Conservation (phyloP, 1,140 invertebrate genomes). For the Agrilus planipennis region DNA sequence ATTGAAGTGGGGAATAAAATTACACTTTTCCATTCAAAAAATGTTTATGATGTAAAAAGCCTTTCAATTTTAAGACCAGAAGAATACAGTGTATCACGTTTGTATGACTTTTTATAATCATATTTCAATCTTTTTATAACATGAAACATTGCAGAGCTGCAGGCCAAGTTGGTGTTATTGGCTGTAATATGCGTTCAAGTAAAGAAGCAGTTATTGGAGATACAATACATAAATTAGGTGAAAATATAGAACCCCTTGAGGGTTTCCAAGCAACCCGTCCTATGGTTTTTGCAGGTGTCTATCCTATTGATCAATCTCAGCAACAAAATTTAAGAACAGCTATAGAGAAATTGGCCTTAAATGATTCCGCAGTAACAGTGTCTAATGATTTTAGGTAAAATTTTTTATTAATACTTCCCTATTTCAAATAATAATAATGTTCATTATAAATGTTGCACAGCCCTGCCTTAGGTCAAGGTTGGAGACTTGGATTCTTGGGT, state of each 20-base stretch:
- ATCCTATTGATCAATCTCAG: constrained; percentile 82
- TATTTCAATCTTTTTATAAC: constrained; percentile 2
- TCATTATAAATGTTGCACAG: constrained; percentile 39
- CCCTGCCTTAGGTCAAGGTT: constrained; percentile 87
- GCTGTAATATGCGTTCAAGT: constrained; percentile 67
- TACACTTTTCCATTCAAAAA: constrained; percentile 50
- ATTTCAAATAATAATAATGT: background rate
- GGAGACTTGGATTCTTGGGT: constrained; percentile 87
- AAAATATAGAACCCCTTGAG: constrained; percentile 45
- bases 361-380: constrained; percentile 83
- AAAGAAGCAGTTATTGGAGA: constrained; percentile 77
- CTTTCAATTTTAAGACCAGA: constrained; percentile 71
- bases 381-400: constrained; percentile 65
- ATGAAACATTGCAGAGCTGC: constrained; percentile 41
- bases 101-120: constrained; percentile 39
- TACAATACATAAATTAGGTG: constrained; percentile 51
- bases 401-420: background rate
- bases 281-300: constrained; percentile 93
- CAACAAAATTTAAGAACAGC: constrained; percentile 60
- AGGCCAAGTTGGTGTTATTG: constrained; percentile 72
- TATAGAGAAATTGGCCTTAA: constrained; percentile 83
- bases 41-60: constrained; percentile 66
- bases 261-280: constrained; percentile 63
- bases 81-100: constrained; percentile 50
- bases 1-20: constrained; percentile 57